phyloP scores from a whole-genome alignment of 1,140 invertebrate species.

The Apis mellifera region DNA sequence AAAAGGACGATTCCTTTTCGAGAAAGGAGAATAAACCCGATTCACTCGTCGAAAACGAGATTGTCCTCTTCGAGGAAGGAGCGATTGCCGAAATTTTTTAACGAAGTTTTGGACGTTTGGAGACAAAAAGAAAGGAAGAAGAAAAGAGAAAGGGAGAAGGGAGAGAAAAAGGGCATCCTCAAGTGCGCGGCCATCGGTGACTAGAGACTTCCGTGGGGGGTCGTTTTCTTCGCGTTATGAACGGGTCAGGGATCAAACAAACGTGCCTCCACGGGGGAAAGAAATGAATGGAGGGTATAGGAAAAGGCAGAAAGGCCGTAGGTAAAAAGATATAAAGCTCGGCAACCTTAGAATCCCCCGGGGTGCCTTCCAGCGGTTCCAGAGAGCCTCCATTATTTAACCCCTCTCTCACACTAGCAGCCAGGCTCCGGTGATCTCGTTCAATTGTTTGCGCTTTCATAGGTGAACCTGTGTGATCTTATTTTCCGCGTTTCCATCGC shows the following conservation, averaged over 20 bases:
- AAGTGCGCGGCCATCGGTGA: slow-evolving; percentile 1
- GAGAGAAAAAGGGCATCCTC: not conserved
- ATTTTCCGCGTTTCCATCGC: slow-evolving; percentile 29
- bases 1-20: not conserved
- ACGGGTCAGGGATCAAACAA: slow-evolving; percentile 66
- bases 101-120: slow-evolving; percentile 21
- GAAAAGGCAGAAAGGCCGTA: slow-evolving; percentile 29
- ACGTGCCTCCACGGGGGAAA: slow-evolving; percentile 28
- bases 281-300: slow-evolving; percentile 46
- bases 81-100: not conserved
- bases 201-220: not conserved
- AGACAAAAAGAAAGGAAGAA: too few relatives aligned
- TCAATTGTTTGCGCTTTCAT: slow-evolving; percentile 51
- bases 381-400: slow-evolving; percentile 42
- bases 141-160: not conserved
- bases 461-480: slow-evolving; percentile 34
- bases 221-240: slow-evolving; percentile 62
- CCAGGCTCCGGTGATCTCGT: slow-evolving; percentile 15
- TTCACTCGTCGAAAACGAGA: not conserved
- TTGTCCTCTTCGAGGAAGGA: not conserved
- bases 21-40: not conserved
- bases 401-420: not conserved
- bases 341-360: slow-evolving; percentile 31
- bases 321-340: slow-evolving; percentile 31
- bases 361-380: slow-evolving; percentile 30